Evolutionary conservation across 1,140 invertebrate genomes (phyloP), one percentile per base, ranked within the genome.

Genomic region (Pseudobourletiella spinata): DNA sequence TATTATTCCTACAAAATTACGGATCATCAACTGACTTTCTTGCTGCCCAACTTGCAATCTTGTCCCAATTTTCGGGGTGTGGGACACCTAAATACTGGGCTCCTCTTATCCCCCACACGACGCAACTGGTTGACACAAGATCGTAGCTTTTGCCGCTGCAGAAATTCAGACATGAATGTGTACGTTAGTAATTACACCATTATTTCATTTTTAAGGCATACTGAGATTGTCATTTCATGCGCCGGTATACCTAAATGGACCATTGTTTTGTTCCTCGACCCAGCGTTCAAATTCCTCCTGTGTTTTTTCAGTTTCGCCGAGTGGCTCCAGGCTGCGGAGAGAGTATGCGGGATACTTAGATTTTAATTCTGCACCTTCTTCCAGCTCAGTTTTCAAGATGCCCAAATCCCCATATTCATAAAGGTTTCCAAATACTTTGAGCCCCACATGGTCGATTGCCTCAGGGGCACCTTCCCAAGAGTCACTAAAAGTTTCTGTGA

Each of bases 361-460:
- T 25, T 60, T 61, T 20, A 50, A 39, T 4, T 50, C 29, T 25
- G 54, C 35, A 14, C n/a, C 28, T 25, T 42, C 24, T 39, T 61
- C 35, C 29, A 56, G 18, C 46, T 46, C 54, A 22, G 59, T 58
- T 50, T 35, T 29, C 26, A 69, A 35, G 39, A 69, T 59, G 3
- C 67, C 67, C 20, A 64, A 28, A 52, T 69, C 67, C 8, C 67
- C 67, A 54, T 61, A 69, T 57, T 69, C 67, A 43, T 69, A 69
- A 1, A 69, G 25, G 43, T 58, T 48, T 20, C 59, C 59, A 42
- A 61, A 69, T n/a, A 69, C 62, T 26, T 61, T 63, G 1, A 69
- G 0, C 3, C 67, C 67, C 16, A 62, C 61, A 44, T 69, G 67
- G 39, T 69, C 67, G 20, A 69, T 42, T 4, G 67, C 61, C 11